phyloP scores from a whole-genome alignment of 2,113 vertebrate species.

The Leptobrachium leishanense region DNA sequence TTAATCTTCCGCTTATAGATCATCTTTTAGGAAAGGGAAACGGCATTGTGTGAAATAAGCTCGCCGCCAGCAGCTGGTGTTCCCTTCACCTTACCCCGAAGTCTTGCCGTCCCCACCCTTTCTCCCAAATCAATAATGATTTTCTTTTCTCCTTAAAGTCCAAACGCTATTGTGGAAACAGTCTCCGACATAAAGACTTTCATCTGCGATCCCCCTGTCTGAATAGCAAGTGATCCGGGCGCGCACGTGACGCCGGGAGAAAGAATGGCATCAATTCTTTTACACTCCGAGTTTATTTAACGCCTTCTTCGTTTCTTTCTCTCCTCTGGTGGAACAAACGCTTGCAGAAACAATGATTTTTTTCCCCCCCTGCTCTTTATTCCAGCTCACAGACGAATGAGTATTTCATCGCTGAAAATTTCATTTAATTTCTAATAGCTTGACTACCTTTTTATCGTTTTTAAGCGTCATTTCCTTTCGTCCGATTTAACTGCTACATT shows the following conservation, averaged over 20 bases:
- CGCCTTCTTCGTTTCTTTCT: conserved; percentile 55
- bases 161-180: conserved; percentile 70
- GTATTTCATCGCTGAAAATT: conserved; percentile 49
- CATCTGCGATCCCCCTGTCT: conserved; percentile 61
- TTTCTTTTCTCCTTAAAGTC: conserved; percentile 54
- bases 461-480: too few species aligned
- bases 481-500: too few species aligned
- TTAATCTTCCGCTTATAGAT: conserved; percentile 68
- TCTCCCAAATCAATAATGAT: conserved; percentile 69
- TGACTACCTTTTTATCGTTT: too few species aligned
- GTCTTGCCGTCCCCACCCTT: conserved; percentile 52
- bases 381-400: conserved; percentile 50
- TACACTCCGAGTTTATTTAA: conserved; percentile 63
- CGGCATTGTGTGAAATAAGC: conserved; percentile 66
- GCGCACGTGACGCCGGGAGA: conserved; percentile 63
- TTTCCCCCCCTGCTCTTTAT: background rate
- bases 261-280: conserved; percentile 67
- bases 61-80: conserved; percentile 59
- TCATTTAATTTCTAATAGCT: too few species aligned
- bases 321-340: conserved; percentile 53
- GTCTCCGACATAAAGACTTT: conserved; percentile 67
- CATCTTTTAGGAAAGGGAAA: conserved; percentile 74
- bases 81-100: conserved; percentile 59
- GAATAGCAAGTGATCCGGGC: conserved; percentile 66
- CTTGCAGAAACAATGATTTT: conserved; percentile 54